Evolutionary conservation across 1,140 invertebrate species (phyloP).

Genomic region (Pseudoatta argentina): DNA sequence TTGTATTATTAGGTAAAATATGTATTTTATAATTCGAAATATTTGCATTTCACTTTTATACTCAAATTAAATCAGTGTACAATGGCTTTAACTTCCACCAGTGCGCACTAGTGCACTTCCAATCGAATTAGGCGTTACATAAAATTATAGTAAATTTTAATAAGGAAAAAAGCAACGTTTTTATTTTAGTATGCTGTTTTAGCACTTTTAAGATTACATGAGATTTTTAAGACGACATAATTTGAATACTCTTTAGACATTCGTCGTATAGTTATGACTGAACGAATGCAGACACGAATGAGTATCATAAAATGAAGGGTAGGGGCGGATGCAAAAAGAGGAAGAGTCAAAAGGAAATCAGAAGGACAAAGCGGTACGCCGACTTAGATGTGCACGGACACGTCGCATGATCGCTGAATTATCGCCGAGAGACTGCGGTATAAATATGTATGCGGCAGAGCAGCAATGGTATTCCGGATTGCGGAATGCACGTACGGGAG

Average conservation of each 20-base stretch:
- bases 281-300: constrained; percentile 7
- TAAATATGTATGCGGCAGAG: constrained; percentile 83
- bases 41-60: too few species aligned
- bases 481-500: constrained; percentile 81
- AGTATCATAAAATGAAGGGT: neutral
- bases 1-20: too few species aligned
- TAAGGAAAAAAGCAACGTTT: neutral
- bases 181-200: neutral
- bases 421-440: constrained; percentile 80
- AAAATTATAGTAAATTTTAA: neutral
- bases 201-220: neutral
- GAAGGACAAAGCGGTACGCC: constrained; percentile 18
- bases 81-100: too few species aligned
- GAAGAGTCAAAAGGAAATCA: constrained; percentile 6
- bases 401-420: constrained; percentile 84
- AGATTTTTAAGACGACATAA: neutral
- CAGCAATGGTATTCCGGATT: constrained; percentile 81
- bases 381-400: constrained; percentile 75
- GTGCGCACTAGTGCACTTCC: too few species aligned
- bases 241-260: neutral
- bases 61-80: too few species aligned
- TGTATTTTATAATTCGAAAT: too few species aligned
- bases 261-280: neutral
- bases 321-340: neutral
- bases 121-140: neutral